Percentiles rank a stretch among this genome's conserved stretches.
Evolutionary conservation across 2,888 invertebrate genomes (phyloP).

Genomic region (Hirudinaria manillensis): DNA sequence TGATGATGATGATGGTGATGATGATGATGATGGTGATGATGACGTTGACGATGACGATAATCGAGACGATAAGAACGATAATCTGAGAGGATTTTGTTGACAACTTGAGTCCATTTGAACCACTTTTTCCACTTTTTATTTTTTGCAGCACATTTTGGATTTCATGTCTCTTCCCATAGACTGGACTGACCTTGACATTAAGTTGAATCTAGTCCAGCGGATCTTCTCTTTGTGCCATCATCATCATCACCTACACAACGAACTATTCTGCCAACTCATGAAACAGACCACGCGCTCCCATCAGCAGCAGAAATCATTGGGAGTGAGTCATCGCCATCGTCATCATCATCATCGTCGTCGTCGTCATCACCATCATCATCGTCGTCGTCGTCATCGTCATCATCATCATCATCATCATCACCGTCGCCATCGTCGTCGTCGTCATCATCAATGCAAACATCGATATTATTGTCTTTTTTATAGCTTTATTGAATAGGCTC

Average conservation of each 20-base stretch:
- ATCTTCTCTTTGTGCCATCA: slow-evolving; percentile 86
- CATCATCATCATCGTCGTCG: too few species aligned
- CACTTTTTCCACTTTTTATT: too few species aligned
- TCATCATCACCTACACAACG: slow-evolving; percentile 81
- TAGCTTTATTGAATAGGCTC: too few species aligned
- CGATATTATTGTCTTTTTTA: too few species aligned
- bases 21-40: slow-evolving; percentile 22
- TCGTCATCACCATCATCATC: too few species aligned
- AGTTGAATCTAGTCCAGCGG: slow-evolving; percentile 92
- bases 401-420: too few species aligned
- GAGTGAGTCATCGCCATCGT: slow-evolving; percentile 9
- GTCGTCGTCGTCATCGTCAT: too few species aligned
- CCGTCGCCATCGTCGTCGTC: too few species aligned
- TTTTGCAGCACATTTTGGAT: slow-evolving; percentile 76
- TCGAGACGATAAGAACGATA: not conserved
- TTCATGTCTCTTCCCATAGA: slow-evolving; percentile 94
- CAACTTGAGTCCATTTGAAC: too few species aligned
- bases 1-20: slow-evolving; percentile 20
- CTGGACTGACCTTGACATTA: slow-evolving; percentile 84
- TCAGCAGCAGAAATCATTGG: slow-evolving; percentile 68
- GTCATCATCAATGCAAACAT: too few species aligned
- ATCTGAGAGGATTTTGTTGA: not conserved
- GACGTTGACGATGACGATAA: slow-evolving; percentile 11
- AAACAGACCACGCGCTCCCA: slow-evolving; percentile 79
- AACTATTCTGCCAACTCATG: slow-evolving; percentile 82